Conservation (phyloP, 1,140 invertebrate species). For the Cyclargus thomasi region DNA sequence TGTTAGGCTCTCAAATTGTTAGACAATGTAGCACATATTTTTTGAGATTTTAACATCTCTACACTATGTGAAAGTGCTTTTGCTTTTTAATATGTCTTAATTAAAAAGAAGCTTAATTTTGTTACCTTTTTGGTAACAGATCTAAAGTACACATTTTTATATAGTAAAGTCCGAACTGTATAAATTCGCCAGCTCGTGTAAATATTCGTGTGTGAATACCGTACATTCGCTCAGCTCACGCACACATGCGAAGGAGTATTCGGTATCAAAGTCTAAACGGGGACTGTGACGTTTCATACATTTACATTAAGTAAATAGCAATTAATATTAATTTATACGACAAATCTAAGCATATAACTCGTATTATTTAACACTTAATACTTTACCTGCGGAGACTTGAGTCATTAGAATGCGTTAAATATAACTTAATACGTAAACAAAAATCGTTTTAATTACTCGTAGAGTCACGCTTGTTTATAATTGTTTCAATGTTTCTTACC, state of each 20-base stretch:
- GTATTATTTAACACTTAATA: not conserved
- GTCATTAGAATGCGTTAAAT: not conserved
- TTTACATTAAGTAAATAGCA: not conserved
- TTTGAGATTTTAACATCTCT: no score
- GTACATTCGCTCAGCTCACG: slow-evolving; percentile 40
- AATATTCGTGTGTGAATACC: not conserved
- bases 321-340: slow-evolving; percentile 1
- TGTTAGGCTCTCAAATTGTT: no score
- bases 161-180: no score
- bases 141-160: not conserved
- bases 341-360: not conserved
- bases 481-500: slow-evolving; percentile 5
- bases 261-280: slow-evolving; percentile 66
- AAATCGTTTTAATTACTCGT: not conserved
- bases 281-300: slow-evolving; percentile 27
- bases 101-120: no score
- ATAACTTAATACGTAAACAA: not conserved
- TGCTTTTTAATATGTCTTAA: no score
- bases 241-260: slow-evolving; percentile 37
- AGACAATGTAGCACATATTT: no score
- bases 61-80: no score
- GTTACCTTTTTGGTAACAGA: not conserved
- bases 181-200: not conserved
- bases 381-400: not conserved
- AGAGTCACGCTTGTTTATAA: not conserved